Evolutionary conservation across 2,797 vertebrate species (phyloP), one percentile per base, ranked within the genome.

Genomic region (Pseudochaenichthys georgianus): DNA sequence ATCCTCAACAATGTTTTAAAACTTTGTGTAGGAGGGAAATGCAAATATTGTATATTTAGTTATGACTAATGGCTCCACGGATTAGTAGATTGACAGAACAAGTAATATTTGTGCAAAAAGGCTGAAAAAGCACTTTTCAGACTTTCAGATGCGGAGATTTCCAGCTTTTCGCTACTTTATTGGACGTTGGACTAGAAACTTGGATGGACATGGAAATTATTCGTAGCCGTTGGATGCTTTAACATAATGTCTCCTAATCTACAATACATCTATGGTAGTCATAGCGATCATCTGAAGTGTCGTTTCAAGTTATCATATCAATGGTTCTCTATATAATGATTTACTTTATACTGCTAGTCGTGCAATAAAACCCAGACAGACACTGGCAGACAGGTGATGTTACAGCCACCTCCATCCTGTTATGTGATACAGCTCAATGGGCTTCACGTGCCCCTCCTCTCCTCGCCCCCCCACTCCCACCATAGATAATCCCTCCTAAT

Each of bases 401-500:
- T 48, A 63, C 3, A 7, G 59, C 48, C 50, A 21, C 54, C 73
- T 80, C 71, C 46, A 17, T 70, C 61, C 75, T 81, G 82, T 82
- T 80, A 87, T 81, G 72, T 77, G 89, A 92, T 92, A 79, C 65
- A 59, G 64, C 77, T 15, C 67, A 71, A 61, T 58, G 85, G 61
- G 59, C 78, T 82, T 82, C 68, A 57, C 13, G 69, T 69, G 10
- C 55, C 75, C 21, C 67, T 62, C 58, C 64, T 21, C 61, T 53
- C n/a, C 28, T 41, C 12, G 2, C 51, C 50, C 7, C 63, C 48
- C 1, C 0, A 13, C 13, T 3, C 3, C 42, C 9, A 13, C 64
- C 75, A 68, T 72, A 87, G 83, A 92, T 95, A 95, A 95, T 94
- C 94, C 91, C 66, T 85, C 76, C 88, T 93, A 94, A 95, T 94